These are phyloP conservation scores for Sturnus vulgaris DNA, from an alignment of 2,113 vertebrate species.

Conservation along the genomic window DNA sequence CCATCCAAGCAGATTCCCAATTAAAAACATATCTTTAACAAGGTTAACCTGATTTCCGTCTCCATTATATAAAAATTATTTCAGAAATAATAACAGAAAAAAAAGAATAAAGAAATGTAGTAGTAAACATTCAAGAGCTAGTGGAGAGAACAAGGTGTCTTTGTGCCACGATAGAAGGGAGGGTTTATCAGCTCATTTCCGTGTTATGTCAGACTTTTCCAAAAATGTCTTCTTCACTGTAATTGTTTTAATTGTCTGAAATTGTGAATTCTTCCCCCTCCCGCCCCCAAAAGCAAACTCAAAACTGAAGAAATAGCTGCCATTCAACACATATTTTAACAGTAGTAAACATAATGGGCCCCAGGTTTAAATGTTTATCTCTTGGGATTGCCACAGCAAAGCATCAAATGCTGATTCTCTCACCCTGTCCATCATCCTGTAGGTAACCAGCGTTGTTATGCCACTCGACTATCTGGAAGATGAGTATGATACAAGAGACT, in stretches of 20 bases:
- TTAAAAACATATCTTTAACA: not conserved
- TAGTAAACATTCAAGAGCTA: not conserved
- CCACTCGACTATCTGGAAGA: constrained; percentile 81
- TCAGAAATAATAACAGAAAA: not conserved
- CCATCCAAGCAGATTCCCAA: not conserved
- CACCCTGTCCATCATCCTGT: not conserved
- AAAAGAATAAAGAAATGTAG: not conserved
- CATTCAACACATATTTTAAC: not conserved
- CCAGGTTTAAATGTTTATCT: not conserved
- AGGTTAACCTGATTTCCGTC: not conserved
- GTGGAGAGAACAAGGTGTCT: not conserved
- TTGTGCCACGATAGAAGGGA: not conserved
- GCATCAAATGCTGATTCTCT: not conserved
- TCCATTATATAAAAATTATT: not conserved
- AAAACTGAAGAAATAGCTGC: not conserved
- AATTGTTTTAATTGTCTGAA: not conserved
- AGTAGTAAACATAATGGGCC: not conserved
- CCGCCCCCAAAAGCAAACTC: not conserved
- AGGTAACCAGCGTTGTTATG: constrained; percentile 83
- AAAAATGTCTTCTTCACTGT: not conserved
- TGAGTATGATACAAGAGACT: constrained; percentile 84
- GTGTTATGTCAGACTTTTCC: not conserved
- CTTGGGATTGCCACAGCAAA: not conserved
- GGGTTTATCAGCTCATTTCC: not conserved
- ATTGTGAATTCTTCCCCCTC: not conserved